phyloP scores from a whole-genome alignment of 2,888 invertebrate genomes.

The Ormia ochracea region DNA sequence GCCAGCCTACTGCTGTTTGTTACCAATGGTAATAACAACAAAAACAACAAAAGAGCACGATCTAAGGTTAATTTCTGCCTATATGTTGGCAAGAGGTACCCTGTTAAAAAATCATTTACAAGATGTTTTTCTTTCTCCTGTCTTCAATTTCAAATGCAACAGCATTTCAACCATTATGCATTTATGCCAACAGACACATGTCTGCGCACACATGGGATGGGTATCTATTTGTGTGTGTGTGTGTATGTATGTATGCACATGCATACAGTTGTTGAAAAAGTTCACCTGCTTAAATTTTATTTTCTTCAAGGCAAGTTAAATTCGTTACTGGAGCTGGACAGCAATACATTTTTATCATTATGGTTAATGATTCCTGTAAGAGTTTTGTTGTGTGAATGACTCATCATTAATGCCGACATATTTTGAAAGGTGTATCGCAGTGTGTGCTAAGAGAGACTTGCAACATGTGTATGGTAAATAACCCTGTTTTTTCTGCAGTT shows the following conservation, averaged over 20 bases:
- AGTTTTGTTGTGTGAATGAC: neutral
- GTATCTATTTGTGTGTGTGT: neutral
- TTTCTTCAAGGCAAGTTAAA: slow-evolving; percentile 12
- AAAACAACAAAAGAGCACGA: neutral
- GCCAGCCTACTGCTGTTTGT: slow-evolving; percentile 22
- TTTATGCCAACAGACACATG: too few species aligned
- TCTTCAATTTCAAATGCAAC: neutral
- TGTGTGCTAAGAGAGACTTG: slow-evolving; percentile 4
- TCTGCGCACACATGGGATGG: neutral
- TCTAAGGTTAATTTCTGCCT: slow-evolving; percentile 18
- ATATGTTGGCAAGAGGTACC: neutral
- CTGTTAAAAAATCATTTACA: slow-evolving; percentile 45
- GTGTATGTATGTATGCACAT: neutral
- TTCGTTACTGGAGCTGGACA: slow-evolving; percentile 12
- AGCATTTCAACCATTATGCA: neutral
- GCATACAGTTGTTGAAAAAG: neutral
- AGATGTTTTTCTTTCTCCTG: slow-evolving; percentile 23
- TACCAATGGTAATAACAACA: neutral
- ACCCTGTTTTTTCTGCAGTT: slow-evolving; percentile 24
- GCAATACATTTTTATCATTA: slow-evolving; percentile 19
- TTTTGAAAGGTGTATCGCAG: neutral
- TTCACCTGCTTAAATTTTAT: slow-evolving; percentile 47
- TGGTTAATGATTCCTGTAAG: slow-evolving; percentile 37
- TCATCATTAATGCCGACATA: slow-evolving; percentile 20
- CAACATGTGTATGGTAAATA: slow-evolving; percentile 52